Evolutionary conservation across 1,140 invertebrate genomes (phyloP).

Genomic region (Alviniconcha marisindica): DNA sequence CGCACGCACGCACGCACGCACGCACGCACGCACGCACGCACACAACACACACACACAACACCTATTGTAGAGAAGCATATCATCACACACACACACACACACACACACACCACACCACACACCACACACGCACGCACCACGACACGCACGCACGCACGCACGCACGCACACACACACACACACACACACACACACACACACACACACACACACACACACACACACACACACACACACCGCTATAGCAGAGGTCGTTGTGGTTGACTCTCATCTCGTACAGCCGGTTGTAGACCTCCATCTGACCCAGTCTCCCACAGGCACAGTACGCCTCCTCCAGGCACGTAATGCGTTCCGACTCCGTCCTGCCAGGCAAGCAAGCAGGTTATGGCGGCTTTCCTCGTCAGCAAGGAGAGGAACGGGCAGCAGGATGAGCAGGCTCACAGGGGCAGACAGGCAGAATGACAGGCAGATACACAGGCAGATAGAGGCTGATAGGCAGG

Average conservation of each 20-base stretch:
- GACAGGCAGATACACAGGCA: neutral
- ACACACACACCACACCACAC: too few species aligned
- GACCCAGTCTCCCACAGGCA: conserved; percentile 2
- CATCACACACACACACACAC: too few species aligned
- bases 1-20: neutral
- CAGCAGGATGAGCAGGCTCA: neutral
- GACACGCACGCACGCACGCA: too few species aligned
- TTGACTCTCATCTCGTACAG: neutral
- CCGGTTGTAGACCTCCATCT: conserved; percentile 1
- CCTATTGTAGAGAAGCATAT: neutral
- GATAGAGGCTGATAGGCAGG: neutral
- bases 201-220: too few species aligned
- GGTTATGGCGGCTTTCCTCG: too few species aligned
- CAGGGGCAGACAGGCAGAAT: neutral
- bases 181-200: too few species aligned
- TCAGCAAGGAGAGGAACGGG: too few species aligned
- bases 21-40: neutral
- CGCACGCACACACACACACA: too few species aligned
- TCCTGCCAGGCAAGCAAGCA: too few species aligned
- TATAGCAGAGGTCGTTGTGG: neutral
- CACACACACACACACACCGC: too few species aligned
- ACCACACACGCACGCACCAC: too few species aligned
- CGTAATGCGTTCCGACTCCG: neutral
- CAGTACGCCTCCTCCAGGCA: conserved; percentile 24
- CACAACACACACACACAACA: neutral